Base-by-base conservation (phyloP, 2,888 invertebrate genomes). In the Lypha dubia region DNA sequence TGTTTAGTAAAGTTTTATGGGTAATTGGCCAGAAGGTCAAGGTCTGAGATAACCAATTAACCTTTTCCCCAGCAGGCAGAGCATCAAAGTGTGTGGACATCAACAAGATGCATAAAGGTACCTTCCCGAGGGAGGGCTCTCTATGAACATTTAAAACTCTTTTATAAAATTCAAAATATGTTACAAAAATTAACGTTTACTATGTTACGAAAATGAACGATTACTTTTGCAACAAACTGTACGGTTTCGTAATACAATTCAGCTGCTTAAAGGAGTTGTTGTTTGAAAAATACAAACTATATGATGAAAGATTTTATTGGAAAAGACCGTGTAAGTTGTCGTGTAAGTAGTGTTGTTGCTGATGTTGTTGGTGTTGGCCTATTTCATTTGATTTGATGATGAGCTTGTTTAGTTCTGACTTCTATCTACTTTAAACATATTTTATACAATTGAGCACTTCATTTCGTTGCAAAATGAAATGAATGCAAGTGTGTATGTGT, bases 381-480 rank as follows among this genome's bases (percentile, higher is more conserved):
- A 46, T 53, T 67, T 86, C 76, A 62, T 60, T 46, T 75, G 68
- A 75, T 79, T 82, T 86, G 73, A 82, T 82, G 73, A 84, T 79
- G 84, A 79, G 73, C 62, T 82, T 79, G 62, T 82, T 75, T 49
- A 35, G 53, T 70, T 83, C n/a, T 60, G 68, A 79, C 63, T 81
- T n/a, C 63, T 70, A 77, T 71, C 71, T 76, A 35, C 49, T 56
- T n/a, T 38, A 77, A 38, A 7, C 8, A 41, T 62, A 77, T 76
- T 80, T 67, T 24, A 73, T 80, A 62, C 75, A 28, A 76, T 73
- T 80, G 76, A 84, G 67, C 35, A 77, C 71, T 80, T 84, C 49
- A 73, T 68, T 67, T 32, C 76, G 22, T 53, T 58, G 15, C 5
- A 22, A 67, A 58, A 11, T 41, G 9, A 13, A 56, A 11, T 44